A percentile compares a stretch with the other conserved stretches of the same genome.
These are phyloP conservation scores for Notothenia rossii DNA, from an alignment of 2,113 vertebrate species.

Conservation along the genomic window DNA sequence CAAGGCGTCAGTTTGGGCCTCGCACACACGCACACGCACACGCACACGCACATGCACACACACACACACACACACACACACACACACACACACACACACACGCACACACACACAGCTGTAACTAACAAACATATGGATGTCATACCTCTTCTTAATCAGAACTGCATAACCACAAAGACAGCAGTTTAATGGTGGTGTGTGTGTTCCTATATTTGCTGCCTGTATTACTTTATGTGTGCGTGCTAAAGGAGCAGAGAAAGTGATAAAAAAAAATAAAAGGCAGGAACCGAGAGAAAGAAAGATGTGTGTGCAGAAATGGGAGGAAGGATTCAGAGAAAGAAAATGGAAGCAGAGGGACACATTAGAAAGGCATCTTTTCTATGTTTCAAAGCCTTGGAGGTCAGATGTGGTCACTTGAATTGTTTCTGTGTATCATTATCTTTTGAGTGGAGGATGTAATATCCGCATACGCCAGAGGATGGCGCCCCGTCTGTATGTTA, in stretches of 20 bases:
- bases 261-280: conserved; percentile 38
- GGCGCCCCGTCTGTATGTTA: conserved; percentile 73
- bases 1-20: conserved; percentile 64
- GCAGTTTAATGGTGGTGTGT: conserved; percentile 16
- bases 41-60: conserved; percentile 12
- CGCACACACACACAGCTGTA: conserved; percentile 23
- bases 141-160: conserved; percentile 49
- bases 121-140: conserved; percentile 31
- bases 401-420: conserved; percentile 69
- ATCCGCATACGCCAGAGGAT: conserved; percentile 62
- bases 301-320: conserved; percentile 29
- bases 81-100: conserved; percentile 15
- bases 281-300: not conserved
- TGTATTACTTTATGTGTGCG: conserved; percentile 26
- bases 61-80: conserved; percentile 23
- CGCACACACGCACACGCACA: not conserved
- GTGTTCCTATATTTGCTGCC: conserved; percentile 16
- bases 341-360: conserved; percentile 55
- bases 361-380: conserved; percentile 62
- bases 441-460: conserved; percentile 48
- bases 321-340: conserved; percentile 33
- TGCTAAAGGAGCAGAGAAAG: conserved; percentile 31
- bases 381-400: conserved; percentile 58
- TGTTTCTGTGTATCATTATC: conserved; percentile 35
- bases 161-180: conserved; percentile 39